Conservation (phyloP, 1,140 invertebrate genomes). For the Coboldia fuscipes region DNA sequence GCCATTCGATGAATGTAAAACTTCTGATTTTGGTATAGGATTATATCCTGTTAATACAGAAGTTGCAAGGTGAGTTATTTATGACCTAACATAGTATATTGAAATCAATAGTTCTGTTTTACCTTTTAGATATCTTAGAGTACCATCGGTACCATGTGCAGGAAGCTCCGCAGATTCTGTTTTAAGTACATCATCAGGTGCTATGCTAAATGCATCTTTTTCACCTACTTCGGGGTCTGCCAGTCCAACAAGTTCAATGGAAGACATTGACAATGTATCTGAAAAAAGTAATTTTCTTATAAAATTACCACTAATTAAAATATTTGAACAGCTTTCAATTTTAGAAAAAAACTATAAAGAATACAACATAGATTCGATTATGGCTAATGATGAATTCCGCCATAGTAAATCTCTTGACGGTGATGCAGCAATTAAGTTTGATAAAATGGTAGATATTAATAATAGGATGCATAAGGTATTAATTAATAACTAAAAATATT, state of each 20-base stretch:
- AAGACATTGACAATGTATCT: conserved; percentile 13
- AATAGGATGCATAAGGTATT: background rate
- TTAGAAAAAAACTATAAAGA: background rate
- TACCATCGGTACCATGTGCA: conserved; percentile 20
- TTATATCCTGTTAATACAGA: conserved; percentile 17
- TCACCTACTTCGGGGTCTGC: conserved; percentile 14
- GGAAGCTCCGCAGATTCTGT: conserved; percentile 27
- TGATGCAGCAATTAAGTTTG: conserved; percentile 1
- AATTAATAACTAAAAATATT: conserved; percentile 27
- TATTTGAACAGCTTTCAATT: background rate
- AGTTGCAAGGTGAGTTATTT: conserved; percentile 16
- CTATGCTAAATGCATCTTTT: conserved; percentile 13
- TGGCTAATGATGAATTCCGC: conserved; percentile 1
- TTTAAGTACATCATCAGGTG: conserved; percentile 20
- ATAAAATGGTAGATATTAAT: background rate
- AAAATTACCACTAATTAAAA: too few relatives aligned
- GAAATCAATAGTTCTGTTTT: background rate
- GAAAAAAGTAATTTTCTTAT: too few relatives aligned
- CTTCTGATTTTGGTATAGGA: conserved; percentile 20
- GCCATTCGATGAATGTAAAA: conserved; percentile 17
- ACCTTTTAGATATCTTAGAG: conserved; percentile 18
- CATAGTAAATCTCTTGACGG: conserved; percentile 5
- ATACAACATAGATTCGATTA: conserved; percentile 9
- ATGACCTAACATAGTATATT: too few relatives aligned
- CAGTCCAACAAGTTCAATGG: conserved; percentile 18